Conservation (phyloP, 92 coral and sea anemone genomes). For the Galaxea fascicularis region DNA sequence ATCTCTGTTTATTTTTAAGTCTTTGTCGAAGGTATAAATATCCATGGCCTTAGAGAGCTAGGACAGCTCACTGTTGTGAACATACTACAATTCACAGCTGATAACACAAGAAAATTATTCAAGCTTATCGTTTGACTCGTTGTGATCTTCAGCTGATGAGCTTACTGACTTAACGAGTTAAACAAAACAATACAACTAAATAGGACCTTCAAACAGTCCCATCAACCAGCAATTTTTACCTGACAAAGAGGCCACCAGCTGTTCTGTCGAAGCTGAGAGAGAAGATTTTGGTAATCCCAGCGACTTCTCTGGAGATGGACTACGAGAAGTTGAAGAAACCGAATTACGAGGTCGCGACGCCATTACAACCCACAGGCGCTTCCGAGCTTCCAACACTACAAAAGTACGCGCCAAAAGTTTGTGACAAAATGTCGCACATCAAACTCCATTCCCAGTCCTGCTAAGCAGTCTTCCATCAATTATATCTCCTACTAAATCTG, state of each 20-base stretch:
- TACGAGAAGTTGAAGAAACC: constrained; percentile 27
- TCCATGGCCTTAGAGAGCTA: not conserved
- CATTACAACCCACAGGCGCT: constrained; percentile 10
- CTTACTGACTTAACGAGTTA: not conserved
- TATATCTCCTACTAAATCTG: constrained; percentile 7
- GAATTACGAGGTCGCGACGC: constrained; percentile 47
- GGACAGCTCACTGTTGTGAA: not conserved
- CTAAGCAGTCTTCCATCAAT: constrained; percentile 8
- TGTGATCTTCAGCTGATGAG: not conserved
- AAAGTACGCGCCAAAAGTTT: constrained; percentile 59
- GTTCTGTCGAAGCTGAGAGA: constrained; percentile 59
- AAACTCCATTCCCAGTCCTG: not conserved
- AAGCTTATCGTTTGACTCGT: not conserved
- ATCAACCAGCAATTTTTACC: constrained; percentile 26
- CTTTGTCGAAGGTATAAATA: not conserved
- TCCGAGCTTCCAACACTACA: constrained; percentile 5
- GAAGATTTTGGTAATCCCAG: constrained; percentile 33
- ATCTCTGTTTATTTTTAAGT: not conserved
- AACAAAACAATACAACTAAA: not conserved
- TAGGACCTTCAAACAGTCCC: not conserved
- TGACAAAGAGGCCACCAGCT: constrained; percentile 64
- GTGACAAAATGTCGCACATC: constrained; percentile 27
- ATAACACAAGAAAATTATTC: not conserved
- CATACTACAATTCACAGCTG: not conserved
- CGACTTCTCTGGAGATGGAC: constrained; percentile 49